Evolutionary conservation across 2,888 invertebrate species (phyloP).

Genomic region (Taphrorychus bicolor): DNA sequence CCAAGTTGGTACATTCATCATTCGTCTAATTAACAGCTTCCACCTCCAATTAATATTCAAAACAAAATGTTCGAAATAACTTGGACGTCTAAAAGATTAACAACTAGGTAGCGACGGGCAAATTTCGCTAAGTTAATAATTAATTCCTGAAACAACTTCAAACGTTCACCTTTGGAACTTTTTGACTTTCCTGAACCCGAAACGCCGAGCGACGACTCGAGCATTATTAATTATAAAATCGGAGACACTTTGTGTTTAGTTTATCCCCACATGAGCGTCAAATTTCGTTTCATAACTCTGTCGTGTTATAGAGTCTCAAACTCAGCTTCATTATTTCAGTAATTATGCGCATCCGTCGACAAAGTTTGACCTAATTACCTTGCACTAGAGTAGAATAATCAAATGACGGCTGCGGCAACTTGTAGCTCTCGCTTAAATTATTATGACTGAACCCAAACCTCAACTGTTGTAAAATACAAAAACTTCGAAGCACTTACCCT

Average conservation of each 20-base stretch:
- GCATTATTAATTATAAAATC: not conserved
- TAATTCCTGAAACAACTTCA: not conserved
- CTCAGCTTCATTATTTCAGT: conserved; percentile 5
- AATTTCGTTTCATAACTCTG: not conserved
- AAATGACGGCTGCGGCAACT: conserved; percentile 2
- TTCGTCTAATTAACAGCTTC: not conserved
- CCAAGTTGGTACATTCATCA: not conserved
- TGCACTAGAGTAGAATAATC: conserved; percentile 5
- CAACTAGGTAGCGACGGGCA: not conserved
- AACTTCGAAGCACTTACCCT: conserved; percentile 50
- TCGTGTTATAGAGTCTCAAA: not conserved
- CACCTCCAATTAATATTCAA: conserved; percentile 1
- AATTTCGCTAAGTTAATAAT: not conserved
- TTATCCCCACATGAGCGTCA: not conserved
- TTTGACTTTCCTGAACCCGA: too few relatives aligned
- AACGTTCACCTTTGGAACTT: not conserved
- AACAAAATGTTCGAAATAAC: not conserved
- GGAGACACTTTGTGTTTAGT: not conserved
- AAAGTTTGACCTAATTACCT: conserved; percentile 3
- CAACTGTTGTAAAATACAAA: not conserved
- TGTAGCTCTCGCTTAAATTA: not conserved
- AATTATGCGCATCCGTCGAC: not conserved
- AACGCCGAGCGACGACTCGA: not conserved
- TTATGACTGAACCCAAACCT: not conserved
- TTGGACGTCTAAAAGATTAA: not conserved